These are phyloP conservation scores for Gymnocypris eckloni DNA, from an alignment of 2,797 vertebrate species.

Conservation along the genomic window DNA sequence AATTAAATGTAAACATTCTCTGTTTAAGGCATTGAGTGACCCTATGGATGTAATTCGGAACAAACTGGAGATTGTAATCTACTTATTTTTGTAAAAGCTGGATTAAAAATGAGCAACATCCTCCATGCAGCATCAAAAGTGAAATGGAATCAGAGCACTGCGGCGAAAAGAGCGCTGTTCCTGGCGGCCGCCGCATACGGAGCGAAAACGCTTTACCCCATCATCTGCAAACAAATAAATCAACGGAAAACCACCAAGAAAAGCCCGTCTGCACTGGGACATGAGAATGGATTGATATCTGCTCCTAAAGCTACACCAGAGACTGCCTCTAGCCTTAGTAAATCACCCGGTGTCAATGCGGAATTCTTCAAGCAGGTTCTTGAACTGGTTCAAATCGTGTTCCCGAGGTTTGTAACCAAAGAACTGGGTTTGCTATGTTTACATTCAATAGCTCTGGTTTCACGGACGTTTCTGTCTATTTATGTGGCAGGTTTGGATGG, in stretches of 20 bases:
- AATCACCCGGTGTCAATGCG: slow-evolving; percentile 85
- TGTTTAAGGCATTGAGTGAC: background rate
- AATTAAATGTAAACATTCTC: slow-evolving; percentile 7
- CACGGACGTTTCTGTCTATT: slow-evolving; percentile 95
- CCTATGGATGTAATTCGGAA: slow-evolving; percentile 67
- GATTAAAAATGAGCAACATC: slow-evolving; percentile 80
- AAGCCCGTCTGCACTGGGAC: slow-evolving; percentile 41
- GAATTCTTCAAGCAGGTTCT: slow-evolving; percentile 90
- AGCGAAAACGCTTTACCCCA: slow-evolving; percentile 84
- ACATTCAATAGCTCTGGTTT: slow-evolving; percentile 91
- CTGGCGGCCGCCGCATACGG: slow-evolving; percentile 89
- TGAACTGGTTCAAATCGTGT: slow-evolving; percentile 88
- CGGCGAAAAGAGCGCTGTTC: slow-evolving; percentile 85
- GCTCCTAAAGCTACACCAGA: slow-evolving; percentile 51
- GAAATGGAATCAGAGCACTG: slow-evolving; percentile 82
- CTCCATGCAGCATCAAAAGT: slow-evolving; percentile 81
- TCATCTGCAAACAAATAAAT: slow-evolving; percentile 79
- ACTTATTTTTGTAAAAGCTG: slow-evolving; percentile 10
- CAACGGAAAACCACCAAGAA: slow-evolving; percentile 53
- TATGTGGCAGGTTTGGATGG: slow-evolving; percentile 95
- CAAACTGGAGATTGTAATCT: background rate
- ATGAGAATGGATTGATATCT: slow-evolving; percentile 71
- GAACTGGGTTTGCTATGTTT: slow-evolving; percentile 91
- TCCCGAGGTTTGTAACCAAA: slow-evolving; percentile 86
- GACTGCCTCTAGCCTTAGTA: slow-evolving; percentile 47